Evolutionary conservation across 1,140 invertebrate species (phyloP), one percentile per base, ranked within the genome.

Genomic region (Pseudomyrmex cubaensis): DNA sequence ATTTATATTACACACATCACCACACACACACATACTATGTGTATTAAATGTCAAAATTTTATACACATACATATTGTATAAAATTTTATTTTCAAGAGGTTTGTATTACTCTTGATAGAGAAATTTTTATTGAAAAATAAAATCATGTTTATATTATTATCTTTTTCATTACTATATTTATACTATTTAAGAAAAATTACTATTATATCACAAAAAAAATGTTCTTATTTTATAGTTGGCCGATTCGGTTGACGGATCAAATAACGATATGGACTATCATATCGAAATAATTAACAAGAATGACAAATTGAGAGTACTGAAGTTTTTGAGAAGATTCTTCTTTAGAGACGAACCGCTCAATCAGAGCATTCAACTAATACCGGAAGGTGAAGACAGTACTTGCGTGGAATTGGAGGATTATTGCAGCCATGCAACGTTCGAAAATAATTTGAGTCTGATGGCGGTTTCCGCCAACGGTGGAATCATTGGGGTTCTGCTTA

Each of bases 321-420:
- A 95, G 9, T 96, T 96, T 90, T 91, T 96, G 0, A 93, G 94
- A 69, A 93, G 94, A 88, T 96, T 95, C 90, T 97, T 97, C 94
- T 97, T 97, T 94, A 94, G 94, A 15, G 96, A 97, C 77, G 97
- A 97, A 87, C 97, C 97, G 0, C 92, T 97, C n/a, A 97, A 97
- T 91, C 91, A 95, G 4, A 94, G 92, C 54, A 95, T 97, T 20
- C 91, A 95, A 57, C 90, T 97, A 0, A 93, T 97, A 82, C 91
- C 93, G 7, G 95, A 95, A 10, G 95, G 95, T 2, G 94, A 95
- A 20, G 94, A 95, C n/a, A 95, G 95, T n/a, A 95, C 94, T 8
- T 97, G 96, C 87, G 4, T 88, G 1, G 96, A 97, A 86, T 90
- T 97, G 15, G 97, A 97, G 85, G 94, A 96, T 2, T 97, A 96